Conservation (phyloP, 2,113 vertebrate genomes). For the Neotragus pygmaeus region DNA sequence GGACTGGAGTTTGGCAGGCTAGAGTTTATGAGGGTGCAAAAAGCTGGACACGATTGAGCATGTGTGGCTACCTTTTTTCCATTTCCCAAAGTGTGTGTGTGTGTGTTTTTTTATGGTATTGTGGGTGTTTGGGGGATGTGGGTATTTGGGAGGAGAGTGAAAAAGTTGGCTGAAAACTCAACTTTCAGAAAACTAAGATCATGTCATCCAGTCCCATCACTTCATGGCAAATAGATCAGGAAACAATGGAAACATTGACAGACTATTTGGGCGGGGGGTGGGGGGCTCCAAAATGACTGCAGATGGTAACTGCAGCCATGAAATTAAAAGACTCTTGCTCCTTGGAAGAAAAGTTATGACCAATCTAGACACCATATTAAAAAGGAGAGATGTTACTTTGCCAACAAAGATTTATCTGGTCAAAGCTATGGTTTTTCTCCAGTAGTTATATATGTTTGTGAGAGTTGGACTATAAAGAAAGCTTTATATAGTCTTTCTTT, state of each 20-base stretch:
- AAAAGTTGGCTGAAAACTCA: neutral
- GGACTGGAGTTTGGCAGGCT: neutral
- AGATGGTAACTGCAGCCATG: neutral
- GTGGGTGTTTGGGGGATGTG: neutral
- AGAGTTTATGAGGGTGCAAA: neutral
- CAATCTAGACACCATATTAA: neutral
- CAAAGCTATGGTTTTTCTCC: neutral
- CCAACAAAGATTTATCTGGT: neutral
- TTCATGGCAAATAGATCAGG: neutral
- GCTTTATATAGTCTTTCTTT: neutral
- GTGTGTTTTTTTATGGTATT: neutral
- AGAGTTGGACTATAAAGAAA: neutral
- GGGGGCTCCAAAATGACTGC: neutral
- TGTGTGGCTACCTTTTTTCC: no score
- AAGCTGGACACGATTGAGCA: neutral
- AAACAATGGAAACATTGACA: neutral
- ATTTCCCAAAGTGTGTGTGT: neutral
- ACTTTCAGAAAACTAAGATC: neutral
- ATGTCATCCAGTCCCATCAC: neutral
- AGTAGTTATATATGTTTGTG: neutral
- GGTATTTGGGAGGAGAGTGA: neutral
- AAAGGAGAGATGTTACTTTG: neutral
- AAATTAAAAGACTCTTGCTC: neutral
- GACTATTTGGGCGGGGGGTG: no score
- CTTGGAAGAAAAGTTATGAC: neutral